phyloP scores from a whole-genome alignment of 1,140 invertebrate species.

The Brachionus plicatilis region DNA sequence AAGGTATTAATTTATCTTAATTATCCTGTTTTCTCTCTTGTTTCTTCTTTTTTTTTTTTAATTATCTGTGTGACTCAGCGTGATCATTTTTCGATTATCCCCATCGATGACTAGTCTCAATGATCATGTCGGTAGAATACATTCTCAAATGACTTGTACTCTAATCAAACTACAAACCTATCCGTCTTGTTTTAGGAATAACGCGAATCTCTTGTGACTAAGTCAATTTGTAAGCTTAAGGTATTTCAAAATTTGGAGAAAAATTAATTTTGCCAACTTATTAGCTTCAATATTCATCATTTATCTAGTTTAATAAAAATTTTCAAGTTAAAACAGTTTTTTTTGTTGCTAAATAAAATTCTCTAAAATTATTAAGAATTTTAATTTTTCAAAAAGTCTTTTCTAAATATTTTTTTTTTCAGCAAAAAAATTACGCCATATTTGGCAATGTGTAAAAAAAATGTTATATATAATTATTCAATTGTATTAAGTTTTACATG shows the following conservation, averaged over 20 bases:
- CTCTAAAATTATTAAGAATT: too few relatives aligned
- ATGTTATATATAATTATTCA: too few relatives aligned
- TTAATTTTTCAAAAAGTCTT: background rate
- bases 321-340: too few relatives aligned
- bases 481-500: too few relatives aligned
- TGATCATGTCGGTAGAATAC: background rate
- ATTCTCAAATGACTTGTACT: background rate
- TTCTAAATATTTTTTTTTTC: background rate
- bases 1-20: slow-evolving; percentile 35
- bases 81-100: background rate
- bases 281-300: background rate
- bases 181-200: background rate
- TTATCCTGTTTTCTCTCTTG: slow-evolving; percentile 25
- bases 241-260: background rate
- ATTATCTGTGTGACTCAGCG: slow-evolving; percentile 28
- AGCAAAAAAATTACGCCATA: too few relatives aligned
- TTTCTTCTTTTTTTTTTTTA: background rate
- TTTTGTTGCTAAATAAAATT: too few relatives aligned
- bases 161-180: background rate
- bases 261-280: background rate
- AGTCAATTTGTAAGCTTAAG: background rate
- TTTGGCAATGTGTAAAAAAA: too few relatives aligned
- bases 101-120: background rate
- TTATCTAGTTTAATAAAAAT: background rate
- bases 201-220: background rate